Evolutionary conservation across 2,797 vertebrate species (phyloP), one percentile per base, ranked within the genome.

Genomic region (Rhyacichthys aspro): DNA sequence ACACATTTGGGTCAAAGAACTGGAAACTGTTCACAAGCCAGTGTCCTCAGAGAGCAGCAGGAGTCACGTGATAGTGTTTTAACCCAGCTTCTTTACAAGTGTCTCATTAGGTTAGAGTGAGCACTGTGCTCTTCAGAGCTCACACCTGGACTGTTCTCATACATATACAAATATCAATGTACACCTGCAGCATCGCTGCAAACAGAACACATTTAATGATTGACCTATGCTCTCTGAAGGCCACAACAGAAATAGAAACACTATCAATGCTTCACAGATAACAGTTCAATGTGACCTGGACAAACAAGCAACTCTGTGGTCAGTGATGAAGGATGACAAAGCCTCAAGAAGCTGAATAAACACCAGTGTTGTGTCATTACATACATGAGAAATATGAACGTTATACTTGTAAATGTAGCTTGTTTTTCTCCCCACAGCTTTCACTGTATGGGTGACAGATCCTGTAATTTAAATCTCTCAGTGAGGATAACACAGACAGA

Each of bases 1-100:
- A 59, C 79, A 82, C 74, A 86, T 86, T 78, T 87, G 81, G 85
- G 86, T 89, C 82, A 86, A 67, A 86, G 59, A 76, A 76, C 81
- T 82, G 84, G 82, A 85, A 82, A 76, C 78, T 75, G 67, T 76
- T 83, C 82, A 80, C 74, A 82, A 67, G 63, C 43, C 32, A 19
- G 43, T 1, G 28, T 86, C 87, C 87, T 76, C 36, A 3, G 85
- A 73, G 85, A 82, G 48, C 55, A 41, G 11, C 7, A 5, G 57
- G 64, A 55, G 72, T 80, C 75, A 83, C 43, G 59, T 81, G 85
- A 79, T 67, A 32, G 64, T 50, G 68, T 63, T 73, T 68, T 74
- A 82, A 86, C 78, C 72, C 79, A 88, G 81, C 78, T 87, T 81
- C 61, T 81, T 77, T 76, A 70, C 74, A 33, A 82, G 79, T 77